Conservation (phyloP, 2,797 vertebrate genomes). For the Chloroceryle amazona region DNA sequence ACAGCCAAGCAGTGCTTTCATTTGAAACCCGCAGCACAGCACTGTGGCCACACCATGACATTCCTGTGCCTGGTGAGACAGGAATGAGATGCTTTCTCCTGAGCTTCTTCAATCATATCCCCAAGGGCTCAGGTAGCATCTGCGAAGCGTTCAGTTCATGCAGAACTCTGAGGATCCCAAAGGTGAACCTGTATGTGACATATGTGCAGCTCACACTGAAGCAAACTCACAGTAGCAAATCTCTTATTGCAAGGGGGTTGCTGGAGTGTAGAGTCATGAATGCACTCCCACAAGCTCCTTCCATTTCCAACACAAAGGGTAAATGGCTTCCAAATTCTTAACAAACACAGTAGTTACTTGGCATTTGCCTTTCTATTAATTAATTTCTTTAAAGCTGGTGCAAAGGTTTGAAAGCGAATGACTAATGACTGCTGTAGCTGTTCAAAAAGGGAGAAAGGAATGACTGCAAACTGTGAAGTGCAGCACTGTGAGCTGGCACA, state of each 20-base stretch:
- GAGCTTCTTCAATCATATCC: not conserved
- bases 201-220: accelerated
- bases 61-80: not conserved
- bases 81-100: not conserved
- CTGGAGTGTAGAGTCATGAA: not conserved
- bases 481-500: not conserved
- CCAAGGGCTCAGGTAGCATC: accelerated
- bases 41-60: not conserved
- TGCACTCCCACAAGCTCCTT: not conserved
- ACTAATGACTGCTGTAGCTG: not conserved
- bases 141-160: not conserved
- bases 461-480: not conserved
- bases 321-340: not conserved
- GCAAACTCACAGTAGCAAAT: not conserved
- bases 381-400: not conserved
- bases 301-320: not conserved
- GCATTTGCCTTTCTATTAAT: not conserved
- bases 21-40: not conserved
- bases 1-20: not conserved
- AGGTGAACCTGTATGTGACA: not conserved
- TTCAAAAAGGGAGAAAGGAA: not conserved
- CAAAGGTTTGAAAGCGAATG: not conserved
- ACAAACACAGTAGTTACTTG: not conserved
- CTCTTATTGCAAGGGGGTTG: not conserved
- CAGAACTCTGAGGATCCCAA: not conserved